Conservation (phyloP, 1,140 invertebrate genomes). For the Thaumetopoea pityocampa region DNA sequence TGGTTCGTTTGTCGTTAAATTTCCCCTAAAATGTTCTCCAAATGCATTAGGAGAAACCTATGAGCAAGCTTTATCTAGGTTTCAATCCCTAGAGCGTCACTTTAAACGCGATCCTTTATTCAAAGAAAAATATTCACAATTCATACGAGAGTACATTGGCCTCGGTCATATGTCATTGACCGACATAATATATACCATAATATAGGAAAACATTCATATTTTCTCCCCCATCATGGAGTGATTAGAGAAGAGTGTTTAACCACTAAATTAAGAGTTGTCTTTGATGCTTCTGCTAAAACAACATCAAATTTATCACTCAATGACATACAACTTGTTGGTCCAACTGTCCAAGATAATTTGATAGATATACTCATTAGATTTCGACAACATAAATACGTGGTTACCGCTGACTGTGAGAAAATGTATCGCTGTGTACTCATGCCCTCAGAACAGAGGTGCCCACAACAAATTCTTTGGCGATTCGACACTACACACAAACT, state of each 20-base stretch:
- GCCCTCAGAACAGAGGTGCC: conserved; percentile 13
- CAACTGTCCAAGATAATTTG: conserved; percentile 20
- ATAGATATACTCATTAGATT: conserved; percentile 23
- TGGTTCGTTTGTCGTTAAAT: too few relatives aligned
- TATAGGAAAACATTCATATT: too few relatives aligned
- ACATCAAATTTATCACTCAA: conserved; percentile 21
- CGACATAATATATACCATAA: too few relatives aligned
- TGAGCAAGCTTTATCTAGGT: too few relatives aligned
- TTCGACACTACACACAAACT: too few relatives aligned
- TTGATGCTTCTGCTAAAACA: conserved; percentile 21
- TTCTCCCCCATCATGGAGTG: conserved; percentile 24
- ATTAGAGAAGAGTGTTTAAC: conserved; percentile 13
- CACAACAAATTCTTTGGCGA: conserved; percentile 30
- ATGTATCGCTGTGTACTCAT: conserved; percentile 30
- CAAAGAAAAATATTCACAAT: too few relatives aligned
- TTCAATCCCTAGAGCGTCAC: too few relatives aligned
- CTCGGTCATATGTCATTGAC: too few relatives aligned
- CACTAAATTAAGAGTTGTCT: conserved; percentile 25
- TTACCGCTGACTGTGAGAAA: conserved; percentile 25
- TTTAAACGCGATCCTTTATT: too few relatives aligned
- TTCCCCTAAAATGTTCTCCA: too few relatives aligned
- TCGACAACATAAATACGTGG: conserved; percentile 20
- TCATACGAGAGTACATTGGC: too few relatives aligned
- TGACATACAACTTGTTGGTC: conserved; percentile 22
- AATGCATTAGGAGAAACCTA: too few relatives aligned